Conservation (phyloP, 2,888 invertebrate genomes). For the Creontiades dilutus region DNA sequence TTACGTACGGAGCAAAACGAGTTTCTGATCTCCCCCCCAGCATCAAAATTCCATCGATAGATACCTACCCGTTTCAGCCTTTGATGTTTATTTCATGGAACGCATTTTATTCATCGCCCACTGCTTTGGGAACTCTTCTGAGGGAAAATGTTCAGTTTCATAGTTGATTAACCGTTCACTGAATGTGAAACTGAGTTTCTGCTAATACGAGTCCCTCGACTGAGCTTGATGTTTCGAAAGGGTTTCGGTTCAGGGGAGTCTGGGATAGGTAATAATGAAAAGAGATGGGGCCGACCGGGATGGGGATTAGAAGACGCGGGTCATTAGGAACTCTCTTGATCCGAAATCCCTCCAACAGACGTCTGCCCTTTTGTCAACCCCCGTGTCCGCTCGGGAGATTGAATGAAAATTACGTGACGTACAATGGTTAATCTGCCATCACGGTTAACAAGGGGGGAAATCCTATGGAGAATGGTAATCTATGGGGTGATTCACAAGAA, state of each 20-base stretch:
- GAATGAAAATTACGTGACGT: background rate
- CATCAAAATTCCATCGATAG: background rate
- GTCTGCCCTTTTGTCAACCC: slow-evolving; percentile 39
- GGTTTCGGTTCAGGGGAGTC: slow-evolving; percentile 31
- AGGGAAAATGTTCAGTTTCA: slow-evolving; percentile 24
- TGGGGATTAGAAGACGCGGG: slow-evolving; percentile 45
- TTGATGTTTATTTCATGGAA: background rate
- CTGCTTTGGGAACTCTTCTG: background rate
- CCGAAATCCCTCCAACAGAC: background rate
- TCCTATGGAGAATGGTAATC: background rate
- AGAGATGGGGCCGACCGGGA: background rate
- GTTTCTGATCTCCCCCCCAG: background rate
- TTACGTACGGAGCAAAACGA: background rate
- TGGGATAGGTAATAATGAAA: slow-evolving; percentile 26
- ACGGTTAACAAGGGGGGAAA: background rate
- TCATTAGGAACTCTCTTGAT: slow-evolving; percentile 48
- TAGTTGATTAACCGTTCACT: slow-evolving; percentile 59
- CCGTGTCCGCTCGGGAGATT: background rate
- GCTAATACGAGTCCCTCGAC: slow-evolving; percentile 23
- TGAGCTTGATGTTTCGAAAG: slow-evolving; percentile 3
- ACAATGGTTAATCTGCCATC: background rate
- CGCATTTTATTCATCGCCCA: slow-evolving; percentile 3
- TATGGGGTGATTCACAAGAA: background rate
- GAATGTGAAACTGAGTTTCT: slow-evolving; percentile 46
- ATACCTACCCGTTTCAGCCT: background rate